Conservation (phyloP, 2,113 vertebrate genomes). For the Odontesthes bonariensis region DNA sequence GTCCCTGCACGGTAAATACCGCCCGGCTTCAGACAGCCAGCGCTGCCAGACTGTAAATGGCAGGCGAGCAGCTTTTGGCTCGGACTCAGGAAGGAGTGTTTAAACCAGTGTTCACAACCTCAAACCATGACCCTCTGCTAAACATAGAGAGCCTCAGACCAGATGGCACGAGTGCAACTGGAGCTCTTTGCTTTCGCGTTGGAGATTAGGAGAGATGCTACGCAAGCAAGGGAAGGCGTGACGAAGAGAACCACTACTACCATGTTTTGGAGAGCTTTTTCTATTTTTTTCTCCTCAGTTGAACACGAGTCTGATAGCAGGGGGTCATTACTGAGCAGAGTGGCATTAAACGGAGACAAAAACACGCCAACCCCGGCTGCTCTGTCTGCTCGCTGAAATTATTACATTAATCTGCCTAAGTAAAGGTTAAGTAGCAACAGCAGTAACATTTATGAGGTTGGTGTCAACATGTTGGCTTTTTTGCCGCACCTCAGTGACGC, state of each 20-base stretch:
- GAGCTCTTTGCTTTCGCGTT: slow-evolving; percentile 36
- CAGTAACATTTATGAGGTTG: slow-evolving; percentile 52
- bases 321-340: slow-evolving; percentile 48
- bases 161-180: slow-evolving; percentile 63
- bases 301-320: slow-evolving; percentile 37
- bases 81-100: slow-evolving; percentile 14
- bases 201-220: slow-evolving; percentile 56
- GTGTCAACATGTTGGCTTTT: slow-evolving; percentile 43
- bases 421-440: slow-evolving; percentile 50
- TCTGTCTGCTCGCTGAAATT: slow-evolving; percentile 51
- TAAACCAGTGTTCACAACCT: slow-evolving; percentile 52
- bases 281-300: background rate
- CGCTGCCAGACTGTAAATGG: slow-evolving; percentile 16
- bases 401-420: slow-evolving; percentile 65
- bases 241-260: slow-evolving; percentile 52
- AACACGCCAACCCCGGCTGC: slow-evolving; percentile 36
- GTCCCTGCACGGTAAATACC: background rate
- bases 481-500: slow-evolving; percentile 67
- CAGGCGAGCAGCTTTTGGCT: slow-evolving; percentile 33
- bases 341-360: slow-evolving; percentile 57
- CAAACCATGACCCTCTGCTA: slow-evolving; percentile 74
- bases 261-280: slow-evolving; percentile 57
- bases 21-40: no score
- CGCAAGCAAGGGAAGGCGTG: slow-evolving; percentile 58
- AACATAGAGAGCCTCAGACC: slow-evolving; percentile 77